A percentile compares a stretch with the other conserved stretches of the same genome.
These are phyloP conservation scores for Caenorhabditis sp. DNA, from an alignment of 2,888 invertebrate genomes.

Conservation along the genomic window DNA sequence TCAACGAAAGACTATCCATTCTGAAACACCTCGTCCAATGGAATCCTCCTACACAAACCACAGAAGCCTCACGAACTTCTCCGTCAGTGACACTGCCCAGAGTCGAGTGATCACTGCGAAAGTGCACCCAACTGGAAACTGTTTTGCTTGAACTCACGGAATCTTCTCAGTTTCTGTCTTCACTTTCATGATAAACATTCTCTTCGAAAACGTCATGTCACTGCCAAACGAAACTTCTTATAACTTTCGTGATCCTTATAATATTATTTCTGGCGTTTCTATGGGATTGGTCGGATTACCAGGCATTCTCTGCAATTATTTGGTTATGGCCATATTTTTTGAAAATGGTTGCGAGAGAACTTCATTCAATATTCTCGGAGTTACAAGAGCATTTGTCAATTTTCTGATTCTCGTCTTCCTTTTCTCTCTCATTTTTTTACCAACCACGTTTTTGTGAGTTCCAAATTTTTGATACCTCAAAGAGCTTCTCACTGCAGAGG, in stretches of 20 bases:
- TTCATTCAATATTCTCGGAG: slow-evolving; percentile 32
- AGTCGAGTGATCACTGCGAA: slow-evolving; percentile 25
- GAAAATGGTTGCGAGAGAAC: slow-evolving; percentile 9
- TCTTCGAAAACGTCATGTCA: background rate
- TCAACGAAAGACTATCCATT: slow-evolving; percentile 31
- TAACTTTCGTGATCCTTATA: slow-evolving; percentile 34
- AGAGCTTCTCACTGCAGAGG: slow-evolving; percentile 18
- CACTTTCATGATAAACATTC: background rate
- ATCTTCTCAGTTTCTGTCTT: background rate
- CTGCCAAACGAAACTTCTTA: slow-evolving; percentile 31
- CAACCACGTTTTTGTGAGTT: slow-evolving; percentile 26
- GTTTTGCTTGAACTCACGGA: slow-evolving; percentile 21
- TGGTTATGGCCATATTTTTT: slow-evolving; percentile 14
- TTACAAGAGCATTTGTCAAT: slow-evolving; percentile 23
- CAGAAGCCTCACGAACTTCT: slow-evolving; percentile 2
- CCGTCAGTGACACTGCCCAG: slow-evolving; percentile 3
- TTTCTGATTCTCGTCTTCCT: slow-evolving; percentile 8
- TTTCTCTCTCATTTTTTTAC: slow-evolving; percentile 8
- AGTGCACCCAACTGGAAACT: slow-evolving; percentile 25
- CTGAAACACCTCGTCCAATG: background rate
- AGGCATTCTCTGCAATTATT: slow-evolving; percentile 19
- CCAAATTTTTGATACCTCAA: background rate
- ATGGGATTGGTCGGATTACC: slow-evolving; percentile 12
- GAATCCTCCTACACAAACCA: background rate
- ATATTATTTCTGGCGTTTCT: slow-evolving; percentile 16